Evolutionary conservation across 2,888 invertebrate species (phyloP), one percentile per base, ranked within the genome.

Genomic region (Zaprionus obscuricornis): DNA sequence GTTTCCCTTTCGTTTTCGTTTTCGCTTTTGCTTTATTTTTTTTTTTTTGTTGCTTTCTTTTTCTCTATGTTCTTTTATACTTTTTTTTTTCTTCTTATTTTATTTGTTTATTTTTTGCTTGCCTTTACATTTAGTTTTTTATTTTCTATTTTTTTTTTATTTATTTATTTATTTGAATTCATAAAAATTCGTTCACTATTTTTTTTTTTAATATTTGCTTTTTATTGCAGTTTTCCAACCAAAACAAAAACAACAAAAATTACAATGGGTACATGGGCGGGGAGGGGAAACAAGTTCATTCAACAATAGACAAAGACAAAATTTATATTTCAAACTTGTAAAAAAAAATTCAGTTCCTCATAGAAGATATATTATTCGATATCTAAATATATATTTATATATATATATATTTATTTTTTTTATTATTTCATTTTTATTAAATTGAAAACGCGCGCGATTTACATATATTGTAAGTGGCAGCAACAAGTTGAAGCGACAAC

Each of bases 401-500:
- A 18, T 18, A 2, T 10, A 18, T 26, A 7, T 31, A 5, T n/a
- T n/a, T n/a, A n/a, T n/a, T n/a, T n/a, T n/a, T n/a, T n/a, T n/a
- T n/a, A n/a, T n/a, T n/a, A n/a, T n/a, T n/a, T n/a, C n/a, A n/a
- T n/a, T n/a, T n/a, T n/a, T n/a, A n/a, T 18, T 37, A 13, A 7
- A 18, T 3, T 3, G 4, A 22, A 24, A 39, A 4, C 14, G 42
- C 49, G 20, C 49, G 22, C 27, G 5, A 20, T 37, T 18, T 29
- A 8, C 16, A 36, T 13, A 10, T 29, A 22, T 50, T 17, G 7
- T 29, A n/a, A 11, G 8, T 24, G 22, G 27, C 24, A 60, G 72
- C 77, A 77, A 77, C 77, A 85, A 82, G 77, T 77, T 77, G 83
- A 46, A 60, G 45, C 55, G 58, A 43, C 27, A 18, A 47, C n/a